Conservation (phyloP, 2,797 vertebrate species). For the Cygnus olor region DNA sequence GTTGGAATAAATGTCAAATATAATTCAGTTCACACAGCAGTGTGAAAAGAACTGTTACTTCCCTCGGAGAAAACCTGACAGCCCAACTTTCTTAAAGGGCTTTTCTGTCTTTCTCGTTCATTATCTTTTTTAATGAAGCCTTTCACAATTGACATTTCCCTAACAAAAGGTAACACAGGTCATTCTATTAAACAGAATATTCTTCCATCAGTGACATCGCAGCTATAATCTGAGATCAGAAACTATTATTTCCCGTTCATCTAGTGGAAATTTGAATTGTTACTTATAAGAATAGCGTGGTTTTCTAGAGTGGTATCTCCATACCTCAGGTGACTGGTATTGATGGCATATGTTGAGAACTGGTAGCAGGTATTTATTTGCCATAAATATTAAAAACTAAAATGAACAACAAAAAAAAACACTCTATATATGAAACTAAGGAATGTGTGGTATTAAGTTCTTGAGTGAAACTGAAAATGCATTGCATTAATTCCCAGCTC, state of each 20-base stretch:
- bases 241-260: slow-evolving; percentile 18
- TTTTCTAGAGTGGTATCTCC: background rate
- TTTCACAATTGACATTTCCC: slow-evolving; percentile 36
- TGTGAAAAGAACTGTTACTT: slow-evolving; percentile 54
- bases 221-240: slow-evolving; percentile 32
- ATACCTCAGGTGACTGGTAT: background rate
- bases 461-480: background rate
- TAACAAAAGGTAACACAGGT: slow-evolving; percentile 59
- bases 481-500: background rate
- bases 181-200: slow-evolving; percentile 35
- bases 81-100: slow-evolving; percentile 52
- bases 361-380: background rate
- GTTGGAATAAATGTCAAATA: slow-evolving; percentile 66
- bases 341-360: background rate
- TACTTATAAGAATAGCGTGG: background rate
- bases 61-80: slow-evolving; percentile 58
- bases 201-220: background rate
- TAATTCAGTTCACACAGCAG: slow-evolving; percentile 48
- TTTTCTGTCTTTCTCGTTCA: slow-evolving; percentile 43
- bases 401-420: background rate
- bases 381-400: background rate
- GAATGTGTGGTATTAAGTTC: background rate
- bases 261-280: background rate
- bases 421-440: background rate
- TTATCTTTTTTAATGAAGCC: slow-evolving; percentile 53